These are phyloP conservation scores for Amblyraja radiata DNA, from an alignment of 2,797 vertebrate species.

Conservation along the genomic window DNA sequence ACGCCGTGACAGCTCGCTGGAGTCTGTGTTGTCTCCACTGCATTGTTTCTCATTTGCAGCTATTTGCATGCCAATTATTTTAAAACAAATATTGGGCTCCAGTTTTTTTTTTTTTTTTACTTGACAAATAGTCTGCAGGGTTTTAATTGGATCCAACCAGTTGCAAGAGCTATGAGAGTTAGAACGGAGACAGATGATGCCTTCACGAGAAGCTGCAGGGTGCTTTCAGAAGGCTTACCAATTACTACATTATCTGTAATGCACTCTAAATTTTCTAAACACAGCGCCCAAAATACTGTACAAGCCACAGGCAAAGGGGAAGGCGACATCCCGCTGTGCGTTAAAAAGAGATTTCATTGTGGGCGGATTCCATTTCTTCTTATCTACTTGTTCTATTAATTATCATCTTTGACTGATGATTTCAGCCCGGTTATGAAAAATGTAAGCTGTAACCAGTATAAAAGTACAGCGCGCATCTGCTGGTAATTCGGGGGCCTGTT, in stretches of 20 bases:
- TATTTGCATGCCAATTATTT: conserved; percentile 65
- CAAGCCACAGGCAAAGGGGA: conserved; percentile 36
- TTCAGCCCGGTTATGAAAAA: conserved; percentile 10
- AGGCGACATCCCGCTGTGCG: conserved; percentile 30
- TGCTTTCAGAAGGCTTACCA: conserved; percentile 57
- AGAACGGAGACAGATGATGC: conserved; percentile 64
- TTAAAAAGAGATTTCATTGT: conserved; percentile 38
- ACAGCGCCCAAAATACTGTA: conserved; percentile 25
- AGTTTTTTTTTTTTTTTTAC: conserved; percentile 48
- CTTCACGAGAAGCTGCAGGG: conserved; percentile 62
- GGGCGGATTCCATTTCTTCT: conserved; percentile 35
- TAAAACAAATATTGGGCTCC: conserved; percentile 61
- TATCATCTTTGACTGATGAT: conserved; percentile 29
- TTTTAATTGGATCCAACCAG: conserved; percentile 66
- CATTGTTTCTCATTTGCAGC: conserved; percentile 52
- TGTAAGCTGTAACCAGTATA: not conserved
- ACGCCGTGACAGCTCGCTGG: conserved; percentile 39
- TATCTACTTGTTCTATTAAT: conserved; percentile 36
- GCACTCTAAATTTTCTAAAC: conserved; percentile 41
- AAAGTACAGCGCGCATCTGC: not conserved
- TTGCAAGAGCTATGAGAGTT: conserved; percentile 62
- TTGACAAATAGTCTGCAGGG: conserved; percentile 64
- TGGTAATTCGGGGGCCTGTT: no score
- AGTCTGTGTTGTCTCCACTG: conserved; percentile 26
- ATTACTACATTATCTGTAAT: conserved; percentile 58